Evolutionary conservation across 2,888 invertebrate genomes (phyloP), one percentile per base, ranked within the genome.

Genomic region (Pogonocherus hispidulus): DNA sequence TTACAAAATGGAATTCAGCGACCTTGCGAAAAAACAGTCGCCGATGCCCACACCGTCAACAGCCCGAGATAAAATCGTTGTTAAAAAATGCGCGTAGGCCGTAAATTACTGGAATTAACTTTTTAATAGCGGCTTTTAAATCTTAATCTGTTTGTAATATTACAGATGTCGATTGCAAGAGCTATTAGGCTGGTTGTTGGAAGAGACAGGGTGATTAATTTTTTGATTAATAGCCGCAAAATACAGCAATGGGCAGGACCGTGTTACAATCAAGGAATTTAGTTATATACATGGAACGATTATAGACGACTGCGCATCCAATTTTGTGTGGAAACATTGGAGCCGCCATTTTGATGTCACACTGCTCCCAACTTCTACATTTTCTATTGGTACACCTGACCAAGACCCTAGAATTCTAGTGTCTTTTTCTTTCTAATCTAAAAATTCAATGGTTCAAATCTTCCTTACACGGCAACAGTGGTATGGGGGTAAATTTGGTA

Each of bases 41-140:
- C 6, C 14, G 18, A 9, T 11, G 32, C 32, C 32, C 32, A 32
- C 32, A 32, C 32, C 9, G 8, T 3, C 0, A 44, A 18, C 16
- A 14, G 16, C 6, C 6, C 16, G 16, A n/a, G 54, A 54, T 54
- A 54, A 54, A 54, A 54, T 54, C 27, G 18, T 35, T 35, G 32
- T 54, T 54, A 35, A 54, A 54, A 52, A 52, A 54, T 16, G 9
- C 54, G 27, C 54, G 54, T 54, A 54, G 54, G 54, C 16, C 32
- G 54, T 11, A 54, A 54, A 54, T 54, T 54, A 35, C 54, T 54
- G 54, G 54, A 54, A 54, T 54, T 54, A 54, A 27, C 2, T 54
- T 54, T 54, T 54, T 54, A 32, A 54, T 18, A 32, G 54, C 49
- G n/a, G n/a, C 49, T 22, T 51, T 51, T 51, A 51, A 51, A 51